Base-by-base conservation (phyloP, 2,797 vertebrate species). In the Phoeniculus purpureus region DNA sequence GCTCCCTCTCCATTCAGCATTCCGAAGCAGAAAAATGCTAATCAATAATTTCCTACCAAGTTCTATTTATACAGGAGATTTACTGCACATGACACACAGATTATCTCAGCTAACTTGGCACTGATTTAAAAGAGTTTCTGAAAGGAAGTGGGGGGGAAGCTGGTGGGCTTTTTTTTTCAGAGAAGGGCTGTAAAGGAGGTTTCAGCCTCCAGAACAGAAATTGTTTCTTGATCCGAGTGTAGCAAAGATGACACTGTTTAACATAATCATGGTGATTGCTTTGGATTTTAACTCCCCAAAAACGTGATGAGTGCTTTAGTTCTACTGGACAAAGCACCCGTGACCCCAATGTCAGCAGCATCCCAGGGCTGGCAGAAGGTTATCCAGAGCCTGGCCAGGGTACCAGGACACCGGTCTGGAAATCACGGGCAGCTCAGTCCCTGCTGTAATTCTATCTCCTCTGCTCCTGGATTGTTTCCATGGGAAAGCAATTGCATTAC, bases 321-420 rank as follows among this genome's bases (percentile, higher is more conserved):
- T 37, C 21, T 15, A 21, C 10, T 17, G 29, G 37, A 64, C 22
- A 65, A 4, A 68, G 52, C 12, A 18, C 15, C 4, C 5, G 1
- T 19, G 18, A 27, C 2, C 31, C 3, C 10, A 1, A 2, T 29
- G 12, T 6, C 65, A 74, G 40, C 1, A 31, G 7, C 2, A 34
- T 9, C 56, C 16, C 11, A 10, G n/a, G 15, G 8, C 32, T 62
- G 21, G 6, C 1, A 9, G 54, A 13, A 26, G 54, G 16, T 13
- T 31, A 70, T 6, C 17, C 48, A 47, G 17, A 1, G 20, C 21
- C 64, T 43, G 66, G 19, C 58, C 22, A 4, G 10, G 31, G 2
- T 10, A 2, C 21, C 43, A 8, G 43, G 43, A 43, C 43, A 43
- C 43, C 12, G 1, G 13, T 27, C 26, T 20, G 70, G 55, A 12